Evolutionary conservation across 37 sponge, comb jelly and placozoan genomes (phyloP), one percentile per base, ranked within the genome.

Genomic region (Amphimedon queenslandica): DNA sequence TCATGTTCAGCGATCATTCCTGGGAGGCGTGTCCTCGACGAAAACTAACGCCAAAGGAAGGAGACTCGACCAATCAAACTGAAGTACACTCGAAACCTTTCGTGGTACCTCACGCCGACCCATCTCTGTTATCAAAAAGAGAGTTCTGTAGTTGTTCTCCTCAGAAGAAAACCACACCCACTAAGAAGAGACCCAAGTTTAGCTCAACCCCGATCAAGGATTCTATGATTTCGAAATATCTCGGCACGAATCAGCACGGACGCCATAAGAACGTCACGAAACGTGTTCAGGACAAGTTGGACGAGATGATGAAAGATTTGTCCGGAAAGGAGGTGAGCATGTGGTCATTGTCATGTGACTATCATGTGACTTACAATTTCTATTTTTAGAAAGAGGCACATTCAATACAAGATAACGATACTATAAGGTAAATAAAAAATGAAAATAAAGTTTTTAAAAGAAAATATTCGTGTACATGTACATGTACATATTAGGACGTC

Each of bases 401-500:
- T 66, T 13, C 21, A 35, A 13, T 13, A 20, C 23, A 34, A 16
- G 40, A 37, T 6, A 66, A 13, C 6, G 40, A 66, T 34, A 8
- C 6, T 34, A 24, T 27, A 20, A 34, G n/a, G 35, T 23, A n/a
- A n/a, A n/a, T n/a, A n/a, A n/a, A n/a, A n/a, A n/a, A n/a, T n/a
- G n/a, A n/a, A n/a, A n/a, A n/a, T n/a, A n/a, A n/a, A n/a, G n/a
- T n/a, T n/a, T n/a, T n/a, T n/a, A n/a, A n/a, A n/a, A n/a, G n/a
- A n/a, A n/a, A n/a, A n/a, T n/a, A n/a, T n/a, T n/a, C n/a, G n/a
- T n/a, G n/a, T n/a, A n/a, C n/a, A n/a, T n/a, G n/a, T n/a, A n/a
- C n/a, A n/a, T n/a, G n/a, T n/a, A n/a, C n/a, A n/a, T n/a, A 40
- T 16, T 68, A 77, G 75, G 42, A 74, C 80, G 37, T 85, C 85